Evolutionary conservation across 2,797 vertebrate species (phyloP).

Genomic region (Halcyon leucocephala): DNA sequence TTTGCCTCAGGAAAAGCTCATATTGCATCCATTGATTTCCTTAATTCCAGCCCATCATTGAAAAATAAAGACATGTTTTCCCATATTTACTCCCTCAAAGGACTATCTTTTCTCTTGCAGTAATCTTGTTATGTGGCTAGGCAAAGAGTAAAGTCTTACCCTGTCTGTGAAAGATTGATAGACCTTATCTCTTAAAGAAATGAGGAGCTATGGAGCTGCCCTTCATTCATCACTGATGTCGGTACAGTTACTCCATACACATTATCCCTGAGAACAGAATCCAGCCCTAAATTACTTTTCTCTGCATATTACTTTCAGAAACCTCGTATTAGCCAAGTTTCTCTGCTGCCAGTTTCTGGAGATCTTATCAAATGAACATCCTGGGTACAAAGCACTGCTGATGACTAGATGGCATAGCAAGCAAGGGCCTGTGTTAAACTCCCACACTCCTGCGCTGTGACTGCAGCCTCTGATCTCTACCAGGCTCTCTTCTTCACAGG

Average conservation of each 20-base stretch:
- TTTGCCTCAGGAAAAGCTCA: slow-evolving; percentile 20
- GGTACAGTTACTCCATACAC: background rate
- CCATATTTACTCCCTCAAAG: background rate
- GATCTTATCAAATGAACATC: background rate
- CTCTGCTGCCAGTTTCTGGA: background rate
- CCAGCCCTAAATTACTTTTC: background rate
- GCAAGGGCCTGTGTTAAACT: background rate
- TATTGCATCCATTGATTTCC: background rate
- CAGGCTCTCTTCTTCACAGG: background rate
- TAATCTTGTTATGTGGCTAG: background rate
- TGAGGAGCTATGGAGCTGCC: background rate
- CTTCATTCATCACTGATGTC: background rate
- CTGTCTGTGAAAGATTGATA: background rate
- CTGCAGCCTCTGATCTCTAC: background rate
- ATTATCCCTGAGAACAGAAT: background rate
- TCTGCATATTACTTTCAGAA: background rate
- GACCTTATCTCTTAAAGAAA: background rate
- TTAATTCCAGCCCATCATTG: background rate
- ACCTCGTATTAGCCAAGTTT: background rate
- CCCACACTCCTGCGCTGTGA: background rate
- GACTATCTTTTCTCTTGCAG: background rate
- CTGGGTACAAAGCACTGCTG: background rate
- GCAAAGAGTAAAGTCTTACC: background rate
- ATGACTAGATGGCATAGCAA: background rate
- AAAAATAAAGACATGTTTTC: background rate